Conservation (phyloP, 2,113 vertebrate species). For the Lophius piscatorius region DNA sequence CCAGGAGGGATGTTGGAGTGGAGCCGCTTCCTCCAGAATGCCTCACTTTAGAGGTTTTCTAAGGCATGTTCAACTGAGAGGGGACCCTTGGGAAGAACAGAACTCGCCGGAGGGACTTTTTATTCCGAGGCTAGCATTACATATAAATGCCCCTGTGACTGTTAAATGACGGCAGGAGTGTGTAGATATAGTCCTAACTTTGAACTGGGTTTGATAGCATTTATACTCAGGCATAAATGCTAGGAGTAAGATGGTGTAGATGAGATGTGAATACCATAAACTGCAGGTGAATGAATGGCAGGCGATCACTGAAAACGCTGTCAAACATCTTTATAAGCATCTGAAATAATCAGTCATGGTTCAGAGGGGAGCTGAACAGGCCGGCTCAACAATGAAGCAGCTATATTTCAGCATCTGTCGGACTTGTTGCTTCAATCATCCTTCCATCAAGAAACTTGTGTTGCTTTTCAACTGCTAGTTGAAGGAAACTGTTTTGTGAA, state of each 20-base stretch:
- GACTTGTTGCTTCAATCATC: constrained; percentile 4
- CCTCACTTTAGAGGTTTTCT: too few relatives aligned
- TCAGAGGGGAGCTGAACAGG: constrained; percentile 27
- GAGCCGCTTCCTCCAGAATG: too few relatives aligned
- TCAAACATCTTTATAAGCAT: constrained; percentile 32
- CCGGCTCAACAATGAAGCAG: not conserved
- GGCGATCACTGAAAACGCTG: constrained; percentile 6
- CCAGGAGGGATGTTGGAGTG: too few relatives aligned
- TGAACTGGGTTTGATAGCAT: constrained; percentile 47
- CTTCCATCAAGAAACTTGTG: not conserved
- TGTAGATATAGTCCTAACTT: constrained; percentile 46
- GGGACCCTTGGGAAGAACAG: too few relatives aligned
- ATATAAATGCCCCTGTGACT: not conserved
- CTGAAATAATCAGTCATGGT: constrained; percentile 36
- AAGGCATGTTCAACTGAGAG: too few relatives aligned
- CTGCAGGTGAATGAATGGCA: constrained; percentile 41
- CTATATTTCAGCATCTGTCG: constrained; percentile 17
- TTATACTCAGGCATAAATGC: constrained; percentile 15
- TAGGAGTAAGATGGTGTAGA: constrained; percentile 2
- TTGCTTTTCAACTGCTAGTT: not conserved
- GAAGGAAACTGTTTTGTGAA: constrained; percentile 2
- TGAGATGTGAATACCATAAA: constrained; percentile 44
- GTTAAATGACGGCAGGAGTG: constrained; percentile 25
- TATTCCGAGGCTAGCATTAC: too few relatives aligned
- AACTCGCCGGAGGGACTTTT: too few relatives aligned